A percentile compares a stretch with the other conserved stretches of the same genome.
Conservation (phyloP, 2,113 vertebrate species). For the Carassius carassius region DNA sequence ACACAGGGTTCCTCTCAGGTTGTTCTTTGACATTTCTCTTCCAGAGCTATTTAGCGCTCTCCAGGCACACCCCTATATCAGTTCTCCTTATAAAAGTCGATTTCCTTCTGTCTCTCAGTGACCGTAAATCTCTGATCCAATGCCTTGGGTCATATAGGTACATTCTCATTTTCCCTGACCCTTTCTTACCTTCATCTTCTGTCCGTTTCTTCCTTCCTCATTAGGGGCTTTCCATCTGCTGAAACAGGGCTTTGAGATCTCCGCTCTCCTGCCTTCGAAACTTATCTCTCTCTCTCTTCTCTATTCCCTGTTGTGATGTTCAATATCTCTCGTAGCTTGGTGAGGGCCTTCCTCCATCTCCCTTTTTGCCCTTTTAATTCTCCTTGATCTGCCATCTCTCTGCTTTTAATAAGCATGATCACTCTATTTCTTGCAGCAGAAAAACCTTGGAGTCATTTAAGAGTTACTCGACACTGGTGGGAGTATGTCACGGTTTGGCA, state of each 20-base stretch:
- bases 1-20: slow-evolving; percentile 12
- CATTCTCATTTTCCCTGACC: slow-evolving; percentile 45
- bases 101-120: slow-evolving; percentile 39
- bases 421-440: slow-evolving; percentile 47
- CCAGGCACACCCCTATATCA: not conserved
- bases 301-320: slow-evolving; percentile 31
- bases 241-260: slow-evolving; percentile 54
- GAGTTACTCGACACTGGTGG: slow-evolving; percentile 47
- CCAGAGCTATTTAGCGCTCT: slow-evolving; percentile 25
- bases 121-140: slow-evolving; percentile 50
- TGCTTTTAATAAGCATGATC: slow-evolving; percentile 37
- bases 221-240: slow-evolving; percentile 49
- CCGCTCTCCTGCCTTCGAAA: slow-evolving; percentile 26
- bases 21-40: slow-evolving; percentile 38
- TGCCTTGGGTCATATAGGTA: slow-evolving; percentile 52
- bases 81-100: slow-evolving; percentile 37
- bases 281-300: slow-evolving; percentile 40
- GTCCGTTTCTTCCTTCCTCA: slow-evolving; percentile 47
- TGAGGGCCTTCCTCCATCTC: slow-evolving; percentile 34
- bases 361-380: slow-evolving; percentile 63
- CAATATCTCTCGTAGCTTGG: not conserved
- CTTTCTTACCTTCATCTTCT: slow-evolving; percentile 46
- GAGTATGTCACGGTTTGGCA: slow-evolving; percentile 35
- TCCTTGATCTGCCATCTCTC: slow-evolving; percentile 63
- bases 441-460: slow-evolving; percentile 62